Evolutionary conservation across 2,888 invertebrate species (phyloP).

Genomic region (Macrosiphum euphorbiae): DNA sequence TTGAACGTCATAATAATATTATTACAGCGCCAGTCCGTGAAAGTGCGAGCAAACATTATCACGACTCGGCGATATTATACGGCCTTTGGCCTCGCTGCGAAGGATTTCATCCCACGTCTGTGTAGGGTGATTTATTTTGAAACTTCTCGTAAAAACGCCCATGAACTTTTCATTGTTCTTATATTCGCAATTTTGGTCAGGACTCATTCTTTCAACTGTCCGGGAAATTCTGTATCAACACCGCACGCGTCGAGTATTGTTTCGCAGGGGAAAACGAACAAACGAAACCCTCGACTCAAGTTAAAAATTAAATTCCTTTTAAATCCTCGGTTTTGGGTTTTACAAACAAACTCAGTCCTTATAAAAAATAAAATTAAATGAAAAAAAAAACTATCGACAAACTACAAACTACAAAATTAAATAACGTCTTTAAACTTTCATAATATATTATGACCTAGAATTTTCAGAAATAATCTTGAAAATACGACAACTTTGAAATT

Average conservation of each 20-base stretch:
- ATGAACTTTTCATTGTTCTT: constrained; percentile 26
- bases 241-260: not conserved
- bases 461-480: not conserved
- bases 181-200: not conserved
- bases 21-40: not conserved
- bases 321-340: not conserved
- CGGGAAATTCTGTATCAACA: not conserved
- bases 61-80: not conserved
- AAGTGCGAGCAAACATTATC: not conserved
- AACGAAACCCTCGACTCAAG: constrained; percentile 1
- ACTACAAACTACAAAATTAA: constrained; percentile 10
- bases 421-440: not conserved
- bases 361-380: not conserved
- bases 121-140: constrained; percentile 17
- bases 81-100: not conserved
- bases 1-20: not conserved
- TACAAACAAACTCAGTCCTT: not conserved
- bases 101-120: not conserved
- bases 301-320: constrained; percentile 15
- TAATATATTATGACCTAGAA: not conserved
- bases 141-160: constrained; percentile 34
- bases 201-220: not conserved
- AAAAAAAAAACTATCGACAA: not conserved
- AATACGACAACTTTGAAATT: not conserved
- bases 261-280: not conserved